Percentiles rank a stretch among this genome's conserved stretches.
Evolutionary conservation across 2,888 invertebrate genomes (phyloP).

Genomic region (Synergus laeviventris): DNA sequence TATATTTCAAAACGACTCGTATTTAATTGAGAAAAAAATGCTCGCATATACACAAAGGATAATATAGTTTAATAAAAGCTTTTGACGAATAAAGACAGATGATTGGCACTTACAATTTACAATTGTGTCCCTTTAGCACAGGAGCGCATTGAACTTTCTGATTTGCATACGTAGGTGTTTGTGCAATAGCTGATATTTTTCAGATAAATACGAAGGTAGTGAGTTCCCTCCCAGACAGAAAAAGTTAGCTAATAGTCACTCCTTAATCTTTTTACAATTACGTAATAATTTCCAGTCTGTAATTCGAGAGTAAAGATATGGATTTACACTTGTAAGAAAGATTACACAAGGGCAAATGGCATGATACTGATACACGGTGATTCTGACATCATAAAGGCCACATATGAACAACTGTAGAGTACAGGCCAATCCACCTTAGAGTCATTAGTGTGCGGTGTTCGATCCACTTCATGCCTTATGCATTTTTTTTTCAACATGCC

Average conservation of each 20-base stretch:
- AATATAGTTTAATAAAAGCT: conserved; percentile 31
- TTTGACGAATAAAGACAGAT: conserved; percentile 30
- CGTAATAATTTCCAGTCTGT: background rate
- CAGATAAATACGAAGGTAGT: conserved; percentile 10
- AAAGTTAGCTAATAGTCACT: background rate
- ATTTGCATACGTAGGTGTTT: conserved; percentile 28
- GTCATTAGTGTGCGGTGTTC: conserved; percentile 42
- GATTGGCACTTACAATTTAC: conserved; percentile 30
- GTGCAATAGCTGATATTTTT: conserved; percentile 10
- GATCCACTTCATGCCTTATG: conserved; percentile 53
- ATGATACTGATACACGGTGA: conserved; percentile 44
- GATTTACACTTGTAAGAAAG: conserved; percentile 8
- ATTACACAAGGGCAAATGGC: conserved; percentile 40
- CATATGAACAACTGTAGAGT: conserved; percentile 42
- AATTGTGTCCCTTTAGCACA: conserved; percentile 6
- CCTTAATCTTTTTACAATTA: background rate
- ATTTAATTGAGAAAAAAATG: background rate
- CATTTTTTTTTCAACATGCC: conserved; percentile 43
- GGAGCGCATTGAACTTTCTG: conserved; percentile 25
- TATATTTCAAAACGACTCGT: background rate
- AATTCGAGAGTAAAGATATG: conserved; percentile 6
- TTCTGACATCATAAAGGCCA: conserved; percentile 45
- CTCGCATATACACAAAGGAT: background rate
- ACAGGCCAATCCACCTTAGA: conserved; percentile 40
- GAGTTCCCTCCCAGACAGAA: too few relatives aligned